Base-by-base conservation (phyloP, 37 sponge, comb jelly and placozoan species). In the Agelas oroides region DNA sequence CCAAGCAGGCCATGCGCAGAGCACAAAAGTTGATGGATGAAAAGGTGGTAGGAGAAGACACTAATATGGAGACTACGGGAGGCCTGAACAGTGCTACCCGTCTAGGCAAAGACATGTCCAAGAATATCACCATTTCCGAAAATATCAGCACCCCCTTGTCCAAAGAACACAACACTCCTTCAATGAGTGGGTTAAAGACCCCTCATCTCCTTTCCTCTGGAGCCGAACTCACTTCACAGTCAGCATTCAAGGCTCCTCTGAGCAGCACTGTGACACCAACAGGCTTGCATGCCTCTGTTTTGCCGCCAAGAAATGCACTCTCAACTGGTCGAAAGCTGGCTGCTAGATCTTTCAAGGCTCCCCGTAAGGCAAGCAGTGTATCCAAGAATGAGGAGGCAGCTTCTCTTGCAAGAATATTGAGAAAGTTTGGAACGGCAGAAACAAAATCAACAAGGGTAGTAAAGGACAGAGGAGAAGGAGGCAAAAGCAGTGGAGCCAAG, bases 311-410 rank as follows among this genome's bases (percentile, higher is more conserved):
- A 23, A 32, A 21, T 20, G 12, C 46, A 34, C 81, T 5, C 15
- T 36, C 70, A 2, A 69, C 54, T 15, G 53, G 59, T 16, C 41
- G 31, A 37, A 73, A n/a, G 1, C 12, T 13, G 74, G 1, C 84
- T 18, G 27, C 70, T 18, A 76, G 58, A 31, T 27, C 41, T 6
- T 92, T 92, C 61, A 87, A 73, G 38, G 68, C 92, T 1, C 92
- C 92, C 53, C 83, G 92, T 14, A 31, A 13, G 56, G 79, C 83
- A 2, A 24, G 19, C 21, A 52, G 27, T 79, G 92, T 92, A 17
- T 83, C 92, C 15, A 53, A 66, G 25, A 82, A 65, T 13, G 92
- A 92, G 52, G 92, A 92, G 63, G 59, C 27, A n/a, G 75, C 79
- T 6, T 76, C 84, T 5, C 17, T 87, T 32, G 70, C 76, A 28